A percentile compares a stretch with the other conserved stretches of the same genome.
Conservation (phyloP, 2,113 vertebrate genomes). For the Notiomystis cincta region DNA sequence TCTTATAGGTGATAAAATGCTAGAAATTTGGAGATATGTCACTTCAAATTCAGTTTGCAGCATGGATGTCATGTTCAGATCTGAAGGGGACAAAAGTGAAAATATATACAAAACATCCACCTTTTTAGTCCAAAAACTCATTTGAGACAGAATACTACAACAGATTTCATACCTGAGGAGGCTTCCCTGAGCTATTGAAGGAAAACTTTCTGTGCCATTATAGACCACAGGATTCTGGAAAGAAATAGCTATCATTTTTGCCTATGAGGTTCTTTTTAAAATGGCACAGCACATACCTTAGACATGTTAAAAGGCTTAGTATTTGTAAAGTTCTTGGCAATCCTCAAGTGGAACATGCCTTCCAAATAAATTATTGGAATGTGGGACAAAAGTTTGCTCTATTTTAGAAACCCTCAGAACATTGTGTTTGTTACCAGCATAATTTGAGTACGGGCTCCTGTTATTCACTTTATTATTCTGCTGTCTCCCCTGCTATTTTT, state of each 20-base stretch:
- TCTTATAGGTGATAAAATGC: background rate
- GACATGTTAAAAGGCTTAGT: slow-evolving; percentile 33
- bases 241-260: slow-evolving; percentile 37
- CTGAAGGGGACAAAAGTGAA: background rate
- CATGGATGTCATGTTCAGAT: rapidly evolving
- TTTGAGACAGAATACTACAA: background rate
- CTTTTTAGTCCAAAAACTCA: background rate
- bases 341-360: slow-evolving; percentile 36
- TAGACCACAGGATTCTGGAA: background rate
- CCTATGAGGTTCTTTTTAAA: slow-evolving; percentile 5
- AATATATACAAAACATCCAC: background rate
- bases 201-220: background rate
- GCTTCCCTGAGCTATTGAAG: background rate
- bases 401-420: slow-evolving; percentile 52
- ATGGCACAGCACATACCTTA: slow-evolving; percentile 5
- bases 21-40: background rate
- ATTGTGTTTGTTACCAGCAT: slow-evolving; percentile 23
- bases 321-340: slow-evolving; percentile 56
- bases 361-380: slow-evolving; percentile 55
- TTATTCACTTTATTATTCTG: slow-evolving; percentile 31
- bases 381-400: slow-evolving; percentile 35
- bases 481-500: slow-evolving; percentile 42
- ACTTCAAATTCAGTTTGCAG: background rate
- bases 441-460: background rate
- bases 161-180: background rate